Evolutionary conservation across 1,140 invertebrate species (phyloP), one percentile per base, ranked within the genome.

Genomic region (Saccostrea echinata): DNA sequence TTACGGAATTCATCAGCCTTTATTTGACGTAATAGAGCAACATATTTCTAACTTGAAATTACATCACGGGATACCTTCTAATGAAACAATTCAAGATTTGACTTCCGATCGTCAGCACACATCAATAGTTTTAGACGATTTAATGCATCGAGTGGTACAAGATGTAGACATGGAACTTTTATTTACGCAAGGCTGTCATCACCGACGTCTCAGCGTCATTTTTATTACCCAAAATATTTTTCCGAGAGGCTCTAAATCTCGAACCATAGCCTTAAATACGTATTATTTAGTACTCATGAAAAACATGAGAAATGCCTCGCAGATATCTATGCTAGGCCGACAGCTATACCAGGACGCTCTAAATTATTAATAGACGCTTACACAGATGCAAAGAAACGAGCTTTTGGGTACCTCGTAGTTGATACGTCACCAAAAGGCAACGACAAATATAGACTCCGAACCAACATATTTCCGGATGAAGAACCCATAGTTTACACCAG

Each of bases 101-200:
- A 57, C 55, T 21, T 57, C 55, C 6, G 53, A 84, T 18, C 16
- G 68, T 0, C 13, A 24, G 18, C 86, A 86, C 13, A 0, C 18
- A 51, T 18, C 85, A 33, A 82, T 88, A 11, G 82, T 89, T 16
- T 13, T 89, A 9, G 88, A 87, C 51, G 84, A 85, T 85, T 71
- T 88, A 21, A 61, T 55, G 21, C 81, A 84, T 71, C 21, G 51
- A 43, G 35, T 51, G 0, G 33, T 82, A 51, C 16, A 51, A 11
- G 35, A 82, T 82, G 21, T 16, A 24, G 80, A 82, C 18, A 82
- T 82, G 80, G 80, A 82, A 82, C 21, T 82, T 11, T 43, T 88
- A 6, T 88, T 88, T 71, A 90, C 87, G 1, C 89, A 88, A 55
- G 86, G 89, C 16, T 88, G 84, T 68, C 87, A 88, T n/a, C 89